Percentiles rank a stretch among this genome's conserved stretches.
Evolutionary conservation across 2,113 vertebrate species (phyloP).

Genomic region (Noctilio leporinus): DNA sequence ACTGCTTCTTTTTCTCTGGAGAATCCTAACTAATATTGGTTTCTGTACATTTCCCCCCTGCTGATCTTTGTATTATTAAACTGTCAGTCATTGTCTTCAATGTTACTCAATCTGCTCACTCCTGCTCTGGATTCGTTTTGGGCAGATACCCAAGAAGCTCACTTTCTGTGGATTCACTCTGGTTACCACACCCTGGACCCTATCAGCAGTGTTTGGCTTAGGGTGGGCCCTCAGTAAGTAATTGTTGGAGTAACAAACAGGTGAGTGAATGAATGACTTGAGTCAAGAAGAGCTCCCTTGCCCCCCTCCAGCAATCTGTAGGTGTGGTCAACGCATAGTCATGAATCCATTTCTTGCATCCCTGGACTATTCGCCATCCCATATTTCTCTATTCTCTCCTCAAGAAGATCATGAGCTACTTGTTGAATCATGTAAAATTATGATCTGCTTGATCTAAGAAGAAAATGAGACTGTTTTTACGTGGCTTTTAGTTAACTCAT

Average conservation of each 20-base stretch:
- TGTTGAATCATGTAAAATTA: background rate
- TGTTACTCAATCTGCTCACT: background rate
- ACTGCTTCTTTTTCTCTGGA: background rate
- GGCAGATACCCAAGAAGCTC: background rate
- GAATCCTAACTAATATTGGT: background rate
- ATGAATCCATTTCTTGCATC: background rate
- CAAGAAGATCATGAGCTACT: background rate
- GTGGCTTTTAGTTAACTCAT: background rate
- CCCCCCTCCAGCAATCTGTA: background rate
- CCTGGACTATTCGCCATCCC: background rate
- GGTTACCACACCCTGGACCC: background rate
- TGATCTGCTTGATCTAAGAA: background rate
- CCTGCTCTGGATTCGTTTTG: background rate
- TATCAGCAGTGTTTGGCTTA: background rate
- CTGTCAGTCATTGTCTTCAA: background rate
- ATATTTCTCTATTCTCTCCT: background rate
- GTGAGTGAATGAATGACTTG: background rate
- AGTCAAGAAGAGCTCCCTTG: background rate
- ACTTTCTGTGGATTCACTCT: background rate
- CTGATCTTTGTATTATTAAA: background rate
- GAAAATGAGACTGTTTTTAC: slow-evolving; percentile 15
- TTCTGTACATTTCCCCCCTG: background rate
- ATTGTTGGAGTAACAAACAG: background rate
- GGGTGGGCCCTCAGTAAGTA: background rate
- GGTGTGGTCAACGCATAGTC: background rate